phyloP scores from a whole-genome alignment of 2,888 invertebrate species.

The Drosophila kokeensis region DNA sequence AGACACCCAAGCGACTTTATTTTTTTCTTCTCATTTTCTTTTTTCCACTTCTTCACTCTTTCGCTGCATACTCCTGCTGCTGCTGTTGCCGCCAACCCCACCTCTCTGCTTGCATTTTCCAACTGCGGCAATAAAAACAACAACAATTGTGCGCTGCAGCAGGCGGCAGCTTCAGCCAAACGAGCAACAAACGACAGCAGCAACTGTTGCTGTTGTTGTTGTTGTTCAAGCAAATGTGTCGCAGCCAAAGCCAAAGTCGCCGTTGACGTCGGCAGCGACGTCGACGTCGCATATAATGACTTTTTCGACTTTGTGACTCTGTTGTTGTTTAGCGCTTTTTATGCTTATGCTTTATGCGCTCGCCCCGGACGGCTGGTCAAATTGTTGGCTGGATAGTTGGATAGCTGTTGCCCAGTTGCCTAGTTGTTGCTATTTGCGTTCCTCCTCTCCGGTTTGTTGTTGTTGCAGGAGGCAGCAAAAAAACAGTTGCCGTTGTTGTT shows the following conservation, averaged over 20 bases:
- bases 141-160: conserved; percentile 27
- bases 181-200: conserved; percentile 61
- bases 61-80: conserved; percentile 32
- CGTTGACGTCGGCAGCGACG: conserved; percentile 31
- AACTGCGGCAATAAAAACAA: conserved; percentile 67
- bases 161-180: conserved; percentile 54
- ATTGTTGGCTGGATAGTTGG: conserved; percentile 41
- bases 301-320: conserved; percentile 65
- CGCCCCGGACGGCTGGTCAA: conserved; percentile 73
- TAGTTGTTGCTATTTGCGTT: conserved; percentile 52
- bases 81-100: conserved; percentile 1
- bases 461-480: conserved; percentile 42
- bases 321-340: conserved; percentile 70
- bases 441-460: conserved; percentile 47
- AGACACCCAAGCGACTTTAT: conserved; percentile 69
- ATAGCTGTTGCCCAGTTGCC: conserved; percentile 11
- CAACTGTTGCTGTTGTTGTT: conserved; percentile 44
- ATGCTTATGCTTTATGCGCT: conserved; percentile 82
- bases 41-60: conserved; percentile 1
- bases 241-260: conserved; percentile 78
- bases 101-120: conserved; percentile 67
- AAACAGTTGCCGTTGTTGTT: conserved; percentile 53
- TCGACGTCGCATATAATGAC: conserved; percentile 72
- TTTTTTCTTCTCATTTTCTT: conserved; percentile 34
- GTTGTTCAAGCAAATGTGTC: conserved; percentile 81